A percentile compares a stretch with the other conserved stretches of the same genome.
Evolutionary conservation across 2,113 vertebrate genomes (phyloP).

Genomic region (human (Homo sapiens)): DNA sequence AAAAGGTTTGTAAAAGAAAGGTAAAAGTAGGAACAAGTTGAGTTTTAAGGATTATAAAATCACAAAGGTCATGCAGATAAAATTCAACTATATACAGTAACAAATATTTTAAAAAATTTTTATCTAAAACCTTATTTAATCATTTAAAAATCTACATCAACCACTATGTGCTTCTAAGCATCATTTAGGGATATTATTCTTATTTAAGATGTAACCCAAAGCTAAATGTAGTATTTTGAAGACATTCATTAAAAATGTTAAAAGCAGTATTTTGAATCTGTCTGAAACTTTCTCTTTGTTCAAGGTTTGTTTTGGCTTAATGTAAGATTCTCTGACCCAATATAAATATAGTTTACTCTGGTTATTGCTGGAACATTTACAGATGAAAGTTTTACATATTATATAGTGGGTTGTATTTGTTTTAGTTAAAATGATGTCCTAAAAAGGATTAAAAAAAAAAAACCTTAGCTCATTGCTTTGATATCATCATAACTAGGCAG

Average conservation of each 20-base stretch:
- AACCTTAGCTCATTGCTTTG: not conserved
- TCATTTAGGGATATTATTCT: not conserved
- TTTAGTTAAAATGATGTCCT: conserved; percentile 58
- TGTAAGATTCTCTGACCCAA: not conserved
- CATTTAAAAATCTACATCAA: not conserved
- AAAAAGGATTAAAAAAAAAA: not conserved
- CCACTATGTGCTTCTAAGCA: not conserved
- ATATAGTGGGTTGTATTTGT: conserved; percentile 48
- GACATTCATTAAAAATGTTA: not conserved
- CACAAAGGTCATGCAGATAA: not conserved
- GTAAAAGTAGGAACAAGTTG: not conserved
- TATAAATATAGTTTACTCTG: conserved; percentile 28
- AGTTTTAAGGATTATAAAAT: not conserved
- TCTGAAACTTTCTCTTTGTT: not conserved
- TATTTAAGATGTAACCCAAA: not conserved
- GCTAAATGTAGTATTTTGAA: not conserved
- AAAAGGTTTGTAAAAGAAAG: not conserved
- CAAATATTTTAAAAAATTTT: not conserved
- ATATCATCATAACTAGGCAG: conserved; percentile 44
- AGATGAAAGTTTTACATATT: conserved; percentile 26
- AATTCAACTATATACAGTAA: not conserved
- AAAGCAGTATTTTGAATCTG: not conserved
- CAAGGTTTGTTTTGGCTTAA: not conserved
- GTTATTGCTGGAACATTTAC: not conserved
- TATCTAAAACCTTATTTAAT: not conserved